A percentile compares a stretch with the other conserved stretches of the same genome.
Evolutionary conservation across 2,888 invertebrate genomes (phyloP).

Genomic region (Drosophila buzzatii): DNA sequence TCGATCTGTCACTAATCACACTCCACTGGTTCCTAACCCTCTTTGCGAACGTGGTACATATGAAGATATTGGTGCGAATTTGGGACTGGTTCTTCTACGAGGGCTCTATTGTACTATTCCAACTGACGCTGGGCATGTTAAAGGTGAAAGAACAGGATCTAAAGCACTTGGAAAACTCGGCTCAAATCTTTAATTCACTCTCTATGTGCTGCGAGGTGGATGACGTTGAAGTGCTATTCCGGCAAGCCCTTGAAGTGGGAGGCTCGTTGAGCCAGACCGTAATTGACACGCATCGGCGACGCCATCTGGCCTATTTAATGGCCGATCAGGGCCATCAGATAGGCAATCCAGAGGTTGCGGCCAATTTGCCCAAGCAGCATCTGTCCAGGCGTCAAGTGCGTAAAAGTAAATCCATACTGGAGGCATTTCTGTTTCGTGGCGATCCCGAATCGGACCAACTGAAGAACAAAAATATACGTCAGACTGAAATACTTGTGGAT

Average conservation of each 20-base stretch:
- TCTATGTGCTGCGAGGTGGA: slow-evolving; percentile 97
- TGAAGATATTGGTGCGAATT: slow-evolving; percentile 95
- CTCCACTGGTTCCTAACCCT: slow-evolving; percentile 99
- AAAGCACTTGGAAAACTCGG: slow-evolving; percentile 95
- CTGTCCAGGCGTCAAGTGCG: slow-evolving; percentile 94
- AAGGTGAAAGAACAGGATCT: slow-evolving; percentile 94
- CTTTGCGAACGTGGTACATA: slow-evolving; percentile 98
- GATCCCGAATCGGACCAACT: slow-evolving; percentile 90
- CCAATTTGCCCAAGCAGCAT: slow-evolving; percentile 97
- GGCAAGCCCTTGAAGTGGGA: slow-evolving; percentile 91
- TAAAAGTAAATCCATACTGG: slow-evolving; percentile 95
- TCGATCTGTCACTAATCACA: slow-evolving; percentile 97
- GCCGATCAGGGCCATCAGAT: slow-evolving; percentile 97
- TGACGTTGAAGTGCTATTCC: slow-evolving; percentile 92
- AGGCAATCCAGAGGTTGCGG: slow-evolving; percentile 94
- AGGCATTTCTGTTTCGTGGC: slow-evolving; percentile 94
- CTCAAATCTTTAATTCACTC: slow-evolving; percentile 98
- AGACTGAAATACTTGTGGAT: slow-evolving; percentile 99
- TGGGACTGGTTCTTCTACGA: slow-evolving; percentile 99
- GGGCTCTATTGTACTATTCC: slow-evolving; percentile 97
- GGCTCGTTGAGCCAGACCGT: slow-evolving; percentile 92
- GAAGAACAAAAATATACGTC: slow-evolving; percentile 98
- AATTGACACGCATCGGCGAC: slow-evolving; percentile 93
- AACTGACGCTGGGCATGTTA: slow-evolving; percentile 96
- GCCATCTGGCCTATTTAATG: slow-evolving; percentile 98